Base-by-base conservation (phyloP, 2,113 vertebrate species). In the Chaetorhynchus papuensis region DNA sequence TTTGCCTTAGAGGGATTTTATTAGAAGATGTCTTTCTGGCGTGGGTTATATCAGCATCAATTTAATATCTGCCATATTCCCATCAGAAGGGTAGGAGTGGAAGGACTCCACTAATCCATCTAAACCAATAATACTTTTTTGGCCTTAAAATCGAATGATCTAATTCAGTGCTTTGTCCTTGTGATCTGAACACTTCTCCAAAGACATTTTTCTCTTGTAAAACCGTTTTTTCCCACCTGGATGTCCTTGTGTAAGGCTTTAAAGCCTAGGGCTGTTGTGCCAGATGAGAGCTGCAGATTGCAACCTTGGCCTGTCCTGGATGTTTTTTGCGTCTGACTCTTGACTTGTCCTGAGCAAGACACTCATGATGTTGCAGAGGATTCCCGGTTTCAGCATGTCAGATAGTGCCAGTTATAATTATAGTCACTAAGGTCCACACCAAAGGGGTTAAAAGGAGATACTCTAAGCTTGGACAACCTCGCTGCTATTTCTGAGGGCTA, bases 401-500 rank as follows among this genome's bases (percentile, higher is more conserved):
- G 78, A 63, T 69, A 94, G 97, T 75, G 93, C 95, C 92, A 93
- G 89, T 93, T 97, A 95, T 96, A 97, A 98, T 98, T 98, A 97
- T 84, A 98, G 94, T 82, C 77, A 90, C 76, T 92, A 79, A 96
- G 86, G 91, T 93, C 96, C 95, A 96, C 97, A 95, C 94, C 94
- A 96, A 71, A 94, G 77, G 89, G 97, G 97, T 98, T 98, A 98
- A 98, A 97, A 98, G 97, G 95, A 97, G 93, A 94, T 68, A 71
- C 96, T 96, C 97, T 98, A 98, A 98, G 98, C 97, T 96, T 96
- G 83, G 91, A 90, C 95, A 95, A 95, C 94, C 94, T 96, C 94
- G 50, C 90, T 97, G 75, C 93, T 96, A 27, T 95, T 97, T 97
- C 94, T 94, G 93, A 96, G 94, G 84, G 53, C 86, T 90, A 96